A percentile compares a stretch with the other conserved stretches of the same genome.
Evolutionary conservation across 2,113 vertebrate genomes (phyloP).

Genomic region (Peromyscus californicus): DNA sequence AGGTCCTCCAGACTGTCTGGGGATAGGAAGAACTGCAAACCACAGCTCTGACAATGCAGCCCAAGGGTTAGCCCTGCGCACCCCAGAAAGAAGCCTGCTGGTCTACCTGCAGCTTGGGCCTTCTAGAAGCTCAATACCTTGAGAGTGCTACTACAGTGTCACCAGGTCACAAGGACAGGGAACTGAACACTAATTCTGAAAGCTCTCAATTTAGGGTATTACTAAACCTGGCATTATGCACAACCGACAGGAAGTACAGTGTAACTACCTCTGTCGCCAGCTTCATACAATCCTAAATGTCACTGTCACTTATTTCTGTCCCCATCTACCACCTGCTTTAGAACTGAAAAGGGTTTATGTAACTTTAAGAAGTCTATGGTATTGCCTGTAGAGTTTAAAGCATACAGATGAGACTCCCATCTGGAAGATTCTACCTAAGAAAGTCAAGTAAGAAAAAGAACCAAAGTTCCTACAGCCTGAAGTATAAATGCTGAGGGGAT

Average conservation of each 20-base stretch:
- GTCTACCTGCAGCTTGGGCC: not conserved
- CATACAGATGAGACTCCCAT: not conserved
- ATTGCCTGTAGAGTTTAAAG: not conserved
- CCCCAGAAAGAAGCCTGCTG: not conserved
- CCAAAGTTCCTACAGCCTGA: not conserved
- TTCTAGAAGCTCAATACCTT: not conserved
- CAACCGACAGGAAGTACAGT: not conserved
- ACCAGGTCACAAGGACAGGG: not conserved
- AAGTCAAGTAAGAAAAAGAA: not conserved
- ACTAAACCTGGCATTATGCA: slow-evolving; percentile 20
- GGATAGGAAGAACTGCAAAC: not conserved
- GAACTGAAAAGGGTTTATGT: slow-evolving; percentile 16
- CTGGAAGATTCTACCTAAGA: not conserved
- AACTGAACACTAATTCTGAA: not conserved
- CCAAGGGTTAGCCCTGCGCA: not conserved
- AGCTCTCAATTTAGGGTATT: not conserved
- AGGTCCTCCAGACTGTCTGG: not conserved
- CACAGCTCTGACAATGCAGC: not conserved
- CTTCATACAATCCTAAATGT: not conserved
- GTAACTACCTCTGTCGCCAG: not conserved
- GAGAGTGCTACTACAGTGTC: not conserved
- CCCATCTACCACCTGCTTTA: not conserved
- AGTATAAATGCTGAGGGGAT: not conserved
- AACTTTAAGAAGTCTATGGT: not conserved
- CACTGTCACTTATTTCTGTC: not conserved